Conservation (phyloP, 2,113 vertebrate genomes). For the Physeter macrocephalus region DNA sequence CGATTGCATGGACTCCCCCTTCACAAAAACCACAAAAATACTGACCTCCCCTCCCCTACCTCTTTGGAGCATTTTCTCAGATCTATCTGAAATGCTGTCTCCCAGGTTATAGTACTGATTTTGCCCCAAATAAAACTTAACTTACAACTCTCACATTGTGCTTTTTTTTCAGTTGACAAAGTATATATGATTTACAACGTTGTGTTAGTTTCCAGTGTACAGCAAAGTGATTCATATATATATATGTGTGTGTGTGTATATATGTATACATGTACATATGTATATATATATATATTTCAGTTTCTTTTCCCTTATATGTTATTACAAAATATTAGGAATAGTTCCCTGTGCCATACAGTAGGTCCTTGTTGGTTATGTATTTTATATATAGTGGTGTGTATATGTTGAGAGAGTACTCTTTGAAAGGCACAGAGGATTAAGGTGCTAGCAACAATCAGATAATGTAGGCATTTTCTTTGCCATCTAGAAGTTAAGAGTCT, state of each 20-base stretch:
- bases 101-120: not conserved
- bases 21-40: not conserved
- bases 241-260: too few species aligned
- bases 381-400: too few species aligned
- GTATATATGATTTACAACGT: not conserved
- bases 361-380: too few species aligned
- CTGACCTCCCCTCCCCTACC: not conserved
- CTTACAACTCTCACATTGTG: not conserved
- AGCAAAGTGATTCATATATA: not conserved
- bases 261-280: too few species aligned
- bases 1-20: not conserved
- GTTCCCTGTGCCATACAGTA: too few species aligned
- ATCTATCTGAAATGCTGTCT: not conserved
- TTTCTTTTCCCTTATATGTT: not conserved
- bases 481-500: not conserved
- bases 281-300: not conserved
- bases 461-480: not conserved
- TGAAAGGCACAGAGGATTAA: not conserved
- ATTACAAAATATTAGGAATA: not conserved
- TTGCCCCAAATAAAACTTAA: not conserved
- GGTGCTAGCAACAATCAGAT: not conserved
- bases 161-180: not conserved
- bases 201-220: not conserved
- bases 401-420: too few species aligned
- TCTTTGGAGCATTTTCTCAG: not conserved